phyloP scores from a whole-genome alignment of 1,140 invertebrate species.

The Cecropterus lyciades region DNA sequence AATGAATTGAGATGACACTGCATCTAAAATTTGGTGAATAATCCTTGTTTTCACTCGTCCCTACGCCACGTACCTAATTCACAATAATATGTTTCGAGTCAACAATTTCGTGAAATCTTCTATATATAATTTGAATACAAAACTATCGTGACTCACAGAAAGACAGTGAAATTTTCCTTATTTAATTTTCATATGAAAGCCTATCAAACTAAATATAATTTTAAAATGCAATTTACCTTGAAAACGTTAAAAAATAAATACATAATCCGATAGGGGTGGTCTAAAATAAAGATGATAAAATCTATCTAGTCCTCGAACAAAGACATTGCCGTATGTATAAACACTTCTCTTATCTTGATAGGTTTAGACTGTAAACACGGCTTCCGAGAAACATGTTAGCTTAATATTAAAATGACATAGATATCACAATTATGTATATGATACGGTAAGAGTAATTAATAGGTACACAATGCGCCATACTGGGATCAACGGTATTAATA shows the following conservation, averaged over 20 bases:
- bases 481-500: conserved; percentile 27
- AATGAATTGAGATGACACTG: not conserved
- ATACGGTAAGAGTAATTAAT: conserved; percentile 37
- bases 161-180: no score
- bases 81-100: not conserved
- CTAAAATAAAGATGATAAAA: conserved; percentile 26
- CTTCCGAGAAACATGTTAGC: conserved; percentile 66
- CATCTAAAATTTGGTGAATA: no score
- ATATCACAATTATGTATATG: conserved; percentile 41
- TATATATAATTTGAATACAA: no score
- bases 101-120: no score
- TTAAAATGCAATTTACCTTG: not conserved
- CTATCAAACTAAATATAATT: no score
- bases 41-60: no score
- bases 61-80: not conserved
- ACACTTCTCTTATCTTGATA: conserved; percentile 76
- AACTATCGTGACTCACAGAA: no score
- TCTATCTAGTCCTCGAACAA: conserved; percentile 50
- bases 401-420: conserved; percentile 58
- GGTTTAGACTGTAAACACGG: conserved; percentile 70
- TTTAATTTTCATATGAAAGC: no score
- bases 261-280: conserved; percentile 18
- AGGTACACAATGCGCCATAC: conserved; percentile 33
- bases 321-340: conserved; percentile 51
- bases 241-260: conserved; percentile 1